Evolutionary conservation across 2,888 invertebrate species (phyloP).

Genomic region (Acronicta alni): DNA sequence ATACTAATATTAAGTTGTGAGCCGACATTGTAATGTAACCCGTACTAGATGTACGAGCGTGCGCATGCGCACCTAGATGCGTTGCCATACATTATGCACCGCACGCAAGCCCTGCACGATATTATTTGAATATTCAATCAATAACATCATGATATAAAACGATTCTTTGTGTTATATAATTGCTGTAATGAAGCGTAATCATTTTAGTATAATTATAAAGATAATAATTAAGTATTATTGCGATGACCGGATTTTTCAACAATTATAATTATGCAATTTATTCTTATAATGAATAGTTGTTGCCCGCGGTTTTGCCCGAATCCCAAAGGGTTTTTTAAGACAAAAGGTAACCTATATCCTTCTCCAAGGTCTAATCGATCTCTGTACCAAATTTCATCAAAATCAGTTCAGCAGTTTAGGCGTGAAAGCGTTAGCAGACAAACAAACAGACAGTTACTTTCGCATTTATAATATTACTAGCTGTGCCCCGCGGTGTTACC

Average conservation of each 20-base stretch:
- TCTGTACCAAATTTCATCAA: no score
- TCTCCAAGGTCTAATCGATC: no score
- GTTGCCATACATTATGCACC: slow-evolving; percentile 33
- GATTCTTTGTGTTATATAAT: slow-evolving; percentile 55
- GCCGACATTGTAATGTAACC: slow-evolving; percentile 25
- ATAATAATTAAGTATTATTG: slow-evolving; percentile 18
- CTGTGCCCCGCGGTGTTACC: no score
- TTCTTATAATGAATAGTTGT: no score
- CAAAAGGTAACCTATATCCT: no score
- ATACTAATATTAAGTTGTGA: slow-evolving; percentile 16
- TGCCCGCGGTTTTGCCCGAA: no score
- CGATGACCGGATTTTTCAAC: slow-evolving; percentile 28
- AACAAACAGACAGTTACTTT: no score
- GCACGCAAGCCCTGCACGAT: slow-evolving; percentile 52
- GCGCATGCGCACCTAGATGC: slow-evolving; percentile 33
- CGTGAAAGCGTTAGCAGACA: no score
- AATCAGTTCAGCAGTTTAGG: no score
- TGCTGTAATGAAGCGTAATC: slow-evolving; percentile 42
- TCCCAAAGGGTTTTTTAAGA: no score
- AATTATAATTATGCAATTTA: slow-evolving; percentile 6
- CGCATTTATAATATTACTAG: no score
- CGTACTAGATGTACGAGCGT: slow-evolving; percentile 38
- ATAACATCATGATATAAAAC: slow-evolving; percentile 31
- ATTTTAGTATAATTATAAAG: slow-evolving; percentile 22
- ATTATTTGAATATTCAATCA: slow-evolving; percentile 47